These are phyloP conservation scores for Propithecus coquereli DNA, from an alignment of 2,113 vertebrate species.

Conservation along the genomic window DNA sequence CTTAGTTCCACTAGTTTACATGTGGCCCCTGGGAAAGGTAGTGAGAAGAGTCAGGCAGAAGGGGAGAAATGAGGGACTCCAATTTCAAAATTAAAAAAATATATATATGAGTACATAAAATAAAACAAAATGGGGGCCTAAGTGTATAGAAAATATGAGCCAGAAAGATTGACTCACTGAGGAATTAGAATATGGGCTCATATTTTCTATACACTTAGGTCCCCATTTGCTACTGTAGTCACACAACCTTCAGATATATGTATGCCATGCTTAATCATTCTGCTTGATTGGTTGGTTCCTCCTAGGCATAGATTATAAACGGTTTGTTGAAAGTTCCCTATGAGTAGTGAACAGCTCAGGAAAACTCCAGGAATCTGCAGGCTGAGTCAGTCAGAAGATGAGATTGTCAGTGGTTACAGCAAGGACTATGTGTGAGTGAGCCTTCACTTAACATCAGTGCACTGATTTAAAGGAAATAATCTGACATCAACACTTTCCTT, in stretches of 20 bases:
- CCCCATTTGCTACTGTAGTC: background rate
- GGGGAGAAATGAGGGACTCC: background rate
- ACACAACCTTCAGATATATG: background rate
- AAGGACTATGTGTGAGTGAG: background rate
- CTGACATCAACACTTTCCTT: background rate
- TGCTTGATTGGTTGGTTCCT: background rate
- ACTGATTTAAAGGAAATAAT: constrained; percentile 1
- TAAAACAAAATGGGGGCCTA: background rate
- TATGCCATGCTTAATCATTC: background rate
- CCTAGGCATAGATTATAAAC: background rate
- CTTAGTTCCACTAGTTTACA: background rate
- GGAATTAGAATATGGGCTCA: background rate
- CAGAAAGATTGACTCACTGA: background rate
- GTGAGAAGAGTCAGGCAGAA: background rate
- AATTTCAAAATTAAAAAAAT: background rate
- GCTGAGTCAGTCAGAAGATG: background rate
- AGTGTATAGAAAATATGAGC: background rate
- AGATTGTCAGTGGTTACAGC: background rate
- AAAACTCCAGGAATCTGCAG: background rate
- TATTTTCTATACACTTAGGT: too few relatives aligned
- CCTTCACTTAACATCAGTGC: background rate
- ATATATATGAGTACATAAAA: background rate
- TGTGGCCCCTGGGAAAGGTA: background rate
- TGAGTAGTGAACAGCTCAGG: background rate
- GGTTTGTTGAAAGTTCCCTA: background rate